Conservation (phyloP, 2,888 invertebrate genomes). For the Tenthredo amoena region DNA sequence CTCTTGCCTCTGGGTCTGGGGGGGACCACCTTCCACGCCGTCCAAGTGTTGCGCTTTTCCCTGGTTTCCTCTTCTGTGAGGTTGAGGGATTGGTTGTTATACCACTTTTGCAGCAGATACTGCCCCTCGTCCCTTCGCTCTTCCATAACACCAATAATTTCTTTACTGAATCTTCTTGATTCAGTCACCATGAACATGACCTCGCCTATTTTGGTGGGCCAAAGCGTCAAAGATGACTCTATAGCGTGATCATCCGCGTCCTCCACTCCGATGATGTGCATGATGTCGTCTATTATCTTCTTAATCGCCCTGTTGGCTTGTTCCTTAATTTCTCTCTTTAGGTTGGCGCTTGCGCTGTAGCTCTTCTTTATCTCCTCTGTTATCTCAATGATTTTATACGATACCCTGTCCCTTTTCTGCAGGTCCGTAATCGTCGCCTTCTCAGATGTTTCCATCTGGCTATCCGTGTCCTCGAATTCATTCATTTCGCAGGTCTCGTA, state of each 20-base stretch:
- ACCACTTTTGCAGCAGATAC: background rate
- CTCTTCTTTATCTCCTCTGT: background rate
- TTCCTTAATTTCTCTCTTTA: background rate
- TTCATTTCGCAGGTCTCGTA: no score
- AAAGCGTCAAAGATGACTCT: background rate
- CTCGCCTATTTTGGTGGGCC: background rate
- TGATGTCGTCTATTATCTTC: background rate
- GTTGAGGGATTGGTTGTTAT: background rate
- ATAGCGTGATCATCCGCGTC: background rate
- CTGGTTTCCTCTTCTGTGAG: background rate
- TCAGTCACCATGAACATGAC: background rate
- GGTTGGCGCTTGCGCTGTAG: background rate
- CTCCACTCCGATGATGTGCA: background rate
- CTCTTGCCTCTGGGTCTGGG: background rate
- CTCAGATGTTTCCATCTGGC: no score
- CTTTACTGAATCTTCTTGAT: background rate
- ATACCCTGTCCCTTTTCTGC: no score
- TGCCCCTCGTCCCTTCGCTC: background rate
- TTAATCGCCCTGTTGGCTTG: background rate
- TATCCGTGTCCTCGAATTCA: no score
- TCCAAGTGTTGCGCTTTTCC: background rate
- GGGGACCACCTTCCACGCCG: background rate
- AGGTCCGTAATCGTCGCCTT: no score
- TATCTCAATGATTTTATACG: background rate
- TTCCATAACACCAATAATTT: background rate